A percentile compares a stretch with the other conserved stretches of the same genome.
Evolutionary conservation across 2,797 vertebrate genomes (phyloP).

Genomic region (Caiman crocodilus): DNA sequence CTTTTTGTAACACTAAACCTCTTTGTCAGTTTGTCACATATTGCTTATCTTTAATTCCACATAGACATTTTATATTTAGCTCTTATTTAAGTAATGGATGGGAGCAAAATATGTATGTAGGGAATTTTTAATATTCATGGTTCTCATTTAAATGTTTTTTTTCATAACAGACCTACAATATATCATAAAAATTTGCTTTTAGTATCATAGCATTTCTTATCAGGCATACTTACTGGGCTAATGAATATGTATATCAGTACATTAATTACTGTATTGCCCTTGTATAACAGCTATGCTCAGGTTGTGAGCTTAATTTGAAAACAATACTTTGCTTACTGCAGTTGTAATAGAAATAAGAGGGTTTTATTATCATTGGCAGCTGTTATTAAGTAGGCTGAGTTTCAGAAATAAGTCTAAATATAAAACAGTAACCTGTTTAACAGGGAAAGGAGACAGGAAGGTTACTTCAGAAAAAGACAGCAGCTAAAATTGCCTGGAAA

Average conservation of each 20-base stretch:
- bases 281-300: background rate
- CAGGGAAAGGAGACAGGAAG: conserved; percentile 43
- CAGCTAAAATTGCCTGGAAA: conserved; percentile 64
- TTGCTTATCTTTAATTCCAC: conserved; percentile 20
- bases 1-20: background rate
- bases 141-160: background rate
- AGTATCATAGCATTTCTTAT: background rate
- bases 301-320: conserved; percentile 43
- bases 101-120: conserved; percentile 12
- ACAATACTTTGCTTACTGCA: conserved; percentile 1
- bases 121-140: background rate
- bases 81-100: conserved; percentile 45
- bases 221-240: background rate
- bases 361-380: conserved; percentile 27
- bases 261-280: conserved; percentile 33
- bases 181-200: conserved; percentile 30
- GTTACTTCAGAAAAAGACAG: conserved; percentile 67
- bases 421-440: background rate
- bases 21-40: conserved; percentile 2
- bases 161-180: background rate
- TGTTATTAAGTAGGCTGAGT: background rate
- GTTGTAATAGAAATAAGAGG: conserved; percentile 16
- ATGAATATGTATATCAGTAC: conserved; percentile 18
- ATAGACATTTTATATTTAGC: conserved; percentile 47
- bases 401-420: conserved; percentile 9